Conservation (phyloP, 2,888 invertebrate species). For the Sarcophaga caerulescens region DNA sequence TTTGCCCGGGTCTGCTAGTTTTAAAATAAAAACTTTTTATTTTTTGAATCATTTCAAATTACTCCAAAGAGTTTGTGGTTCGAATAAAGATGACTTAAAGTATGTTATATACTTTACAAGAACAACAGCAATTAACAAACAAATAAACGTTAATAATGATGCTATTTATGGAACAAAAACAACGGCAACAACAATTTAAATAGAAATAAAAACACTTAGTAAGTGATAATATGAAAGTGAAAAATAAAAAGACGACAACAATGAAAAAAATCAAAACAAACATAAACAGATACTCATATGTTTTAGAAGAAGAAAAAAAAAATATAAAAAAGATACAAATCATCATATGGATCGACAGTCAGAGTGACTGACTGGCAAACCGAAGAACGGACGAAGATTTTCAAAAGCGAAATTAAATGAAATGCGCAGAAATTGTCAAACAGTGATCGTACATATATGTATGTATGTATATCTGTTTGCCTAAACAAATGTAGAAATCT, state of each 20-base stretch:
- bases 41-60: too few species aligned
- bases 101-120: conserved; percentile 21
- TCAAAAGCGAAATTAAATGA: conserved; percentile 50
- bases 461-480: not conserved
- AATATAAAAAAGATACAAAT: not conserved
- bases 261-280: conserved; percentile 27
- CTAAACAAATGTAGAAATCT: too few species aligned
- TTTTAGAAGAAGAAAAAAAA: conserved; percentile 14
- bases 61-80: not conserved
- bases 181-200: conserved; percentile 26
- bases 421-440: conserved; percentile 68
- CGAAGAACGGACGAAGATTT: not conserved
- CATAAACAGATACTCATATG: conserved; percentile 24
- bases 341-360: not conserved
- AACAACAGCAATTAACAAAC: not conserved
- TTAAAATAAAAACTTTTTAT: too few species aligned
- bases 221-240: conserved; percentile 45
- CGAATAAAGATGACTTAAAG: conserved; percentile 23
- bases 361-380: conserved; percentile 2
- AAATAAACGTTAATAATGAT: not conserved
- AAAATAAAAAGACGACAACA: conserved; percentile 32
- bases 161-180: conserved; percentile 45
- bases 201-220: conserved; percentile 18
- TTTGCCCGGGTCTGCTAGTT: too few species aligned
- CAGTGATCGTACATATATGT: not conserved